phyloP scores from a whole-genome alignment of 1,140 invertebrate genomes.

The Pogonomyrmex californicus region DNA sequence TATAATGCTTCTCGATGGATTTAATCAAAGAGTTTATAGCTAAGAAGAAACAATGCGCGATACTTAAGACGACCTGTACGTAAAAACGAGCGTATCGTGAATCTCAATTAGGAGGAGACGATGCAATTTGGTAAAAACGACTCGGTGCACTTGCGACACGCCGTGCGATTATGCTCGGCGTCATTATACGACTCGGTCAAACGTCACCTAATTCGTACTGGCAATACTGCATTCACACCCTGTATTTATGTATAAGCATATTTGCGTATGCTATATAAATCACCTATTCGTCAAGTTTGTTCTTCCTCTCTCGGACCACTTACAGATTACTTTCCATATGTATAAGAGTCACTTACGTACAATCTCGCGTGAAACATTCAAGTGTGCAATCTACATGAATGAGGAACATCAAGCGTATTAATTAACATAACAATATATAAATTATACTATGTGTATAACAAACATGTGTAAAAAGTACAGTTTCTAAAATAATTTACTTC shows the following conservation, averaged over 20 bases:
- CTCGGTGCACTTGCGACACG: constrained; percentile 12
- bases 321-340: constrained; percentile 63
- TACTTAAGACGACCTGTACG: constrained; percentile 1
- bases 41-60: neutral
- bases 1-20: neutral
- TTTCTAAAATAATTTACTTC: neutral
- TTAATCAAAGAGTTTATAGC: constrained; percentile 18
- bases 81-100: constrained; percentile 45
- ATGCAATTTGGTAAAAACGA: constrained; percentile 47
- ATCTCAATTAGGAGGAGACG: constrained; percentile 36
- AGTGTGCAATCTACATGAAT: constrained; percentile 4
- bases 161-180: constrained; percentile 28
- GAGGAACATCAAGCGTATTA: constrained; percentile 28
- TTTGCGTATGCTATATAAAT: constrained; percentile 57
- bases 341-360: constrained; percentile 55
- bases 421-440: neutral
- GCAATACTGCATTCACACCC: constrained; percentile 79
- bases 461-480: neutral
- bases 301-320: constrained; percentile 44
- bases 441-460: neutral
- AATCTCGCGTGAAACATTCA: constrained; percentile 45
- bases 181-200: constrained; percentile 45
- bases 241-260: constrained; percentile 72
- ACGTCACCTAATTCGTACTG: constrained; percentile 65
- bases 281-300: constrained; percentile 55